These are phyloP conservation scores for Setipinna tenuifilis DNA, from an alignment of 2,797 vertebrate genomes.

Conservation along the genomic window DNA sequence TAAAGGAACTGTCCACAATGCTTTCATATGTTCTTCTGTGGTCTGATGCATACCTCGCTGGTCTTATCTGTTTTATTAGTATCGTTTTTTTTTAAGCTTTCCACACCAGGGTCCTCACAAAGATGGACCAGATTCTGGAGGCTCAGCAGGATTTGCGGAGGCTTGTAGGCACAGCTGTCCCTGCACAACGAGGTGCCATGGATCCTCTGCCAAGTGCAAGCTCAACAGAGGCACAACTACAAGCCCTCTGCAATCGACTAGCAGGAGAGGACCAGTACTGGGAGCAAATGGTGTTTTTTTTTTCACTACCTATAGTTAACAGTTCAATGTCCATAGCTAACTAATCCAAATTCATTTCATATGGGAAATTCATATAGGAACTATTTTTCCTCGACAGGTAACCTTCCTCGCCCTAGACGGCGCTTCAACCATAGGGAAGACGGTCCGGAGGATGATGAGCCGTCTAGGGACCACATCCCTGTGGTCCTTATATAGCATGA, in stretches of 20 bases:
- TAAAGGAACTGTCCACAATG: too few species aligned
- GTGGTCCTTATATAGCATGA: not conserved
- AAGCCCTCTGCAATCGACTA: not conserved
- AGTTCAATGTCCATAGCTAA: too few species aligned
- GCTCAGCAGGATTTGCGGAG: not conserved
- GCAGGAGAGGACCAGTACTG: not conserved
- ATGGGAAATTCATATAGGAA: not conserved
- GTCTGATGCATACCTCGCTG: too few species aligned
- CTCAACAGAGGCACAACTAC: not conserved
- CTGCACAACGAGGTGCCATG: not conserved
- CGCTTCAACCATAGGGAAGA: not conserved
- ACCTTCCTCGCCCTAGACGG: not conserved
- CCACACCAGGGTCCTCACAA: not conserved
- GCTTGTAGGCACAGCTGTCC: not conserved
- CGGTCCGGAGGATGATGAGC: not conserved
- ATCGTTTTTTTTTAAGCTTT: not conserved
- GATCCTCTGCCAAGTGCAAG: not conserved
- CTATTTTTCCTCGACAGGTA: not conserved
- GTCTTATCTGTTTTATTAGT: too few species aligned
- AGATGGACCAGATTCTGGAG: not conserved
- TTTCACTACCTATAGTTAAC: too few species aligned
- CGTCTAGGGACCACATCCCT: constrained; percentile 1
- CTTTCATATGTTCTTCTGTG: too few species aligned
- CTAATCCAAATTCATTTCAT: too few species aligned
- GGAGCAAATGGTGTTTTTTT: not conserved